Evolutionary conservation across 2,888 invertebrate species (phyloP).

Genomic region (Callyntrura sp.): DNA sequence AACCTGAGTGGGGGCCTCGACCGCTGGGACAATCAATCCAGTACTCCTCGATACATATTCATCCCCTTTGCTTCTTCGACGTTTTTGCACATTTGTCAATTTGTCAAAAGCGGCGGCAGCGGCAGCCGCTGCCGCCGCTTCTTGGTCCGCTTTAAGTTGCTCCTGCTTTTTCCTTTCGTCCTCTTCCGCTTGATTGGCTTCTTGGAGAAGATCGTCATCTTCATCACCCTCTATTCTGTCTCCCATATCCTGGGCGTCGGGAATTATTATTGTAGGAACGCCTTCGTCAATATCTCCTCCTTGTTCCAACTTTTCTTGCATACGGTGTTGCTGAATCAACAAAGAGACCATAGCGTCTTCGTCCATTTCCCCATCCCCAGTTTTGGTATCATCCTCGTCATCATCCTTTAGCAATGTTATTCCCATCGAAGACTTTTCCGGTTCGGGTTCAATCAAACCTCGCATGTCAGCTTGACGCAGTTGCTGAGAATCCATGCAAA

Average conservation of each 20-base stretch:
- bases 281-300: constrained; percentile 52
- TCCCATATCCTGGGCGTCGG: constrained; percentile 34
- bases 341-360: constrained; percentile 76
- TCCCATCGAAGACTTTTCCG: background rate
- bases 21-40: no score
- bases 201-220: constrained; percentile 63
- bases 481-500: constrained; percentile 82
- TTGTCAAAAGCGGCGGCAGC: constrained; percentile 40
- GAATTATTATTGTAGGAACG: constrained; percentile 63
- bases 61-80: no score
- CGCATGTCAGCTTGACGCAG: constrained; percentile 82
- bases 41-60: no score
- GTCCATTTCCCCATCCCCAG: constrained; percentile 61
- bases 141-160: constrained; percentile 57
- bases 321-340: constrained; percentile 74
- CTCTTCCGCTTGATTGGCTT: constrained; percentile 59
- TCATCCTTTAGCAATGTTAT: constrained; percentile 1
- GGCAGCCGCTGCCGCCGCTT: constrained; percentile 55
- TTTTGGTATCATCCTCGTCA: constrained; percentile 55
- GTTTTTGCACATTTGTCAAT: no score
- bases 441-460: constrained; percentile 77
- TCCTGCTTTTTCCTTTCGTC: constrained; percentile 58
- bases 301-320: constrained; percentile 74
- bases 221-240: constrained; percentile 55
- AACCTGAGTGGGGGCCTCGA: no score